These are phyloP conservation scores for Drosophila cardini DNA, from an alignment of 1,140 invertebrate species.

Conservation along the genomic window DNA sequence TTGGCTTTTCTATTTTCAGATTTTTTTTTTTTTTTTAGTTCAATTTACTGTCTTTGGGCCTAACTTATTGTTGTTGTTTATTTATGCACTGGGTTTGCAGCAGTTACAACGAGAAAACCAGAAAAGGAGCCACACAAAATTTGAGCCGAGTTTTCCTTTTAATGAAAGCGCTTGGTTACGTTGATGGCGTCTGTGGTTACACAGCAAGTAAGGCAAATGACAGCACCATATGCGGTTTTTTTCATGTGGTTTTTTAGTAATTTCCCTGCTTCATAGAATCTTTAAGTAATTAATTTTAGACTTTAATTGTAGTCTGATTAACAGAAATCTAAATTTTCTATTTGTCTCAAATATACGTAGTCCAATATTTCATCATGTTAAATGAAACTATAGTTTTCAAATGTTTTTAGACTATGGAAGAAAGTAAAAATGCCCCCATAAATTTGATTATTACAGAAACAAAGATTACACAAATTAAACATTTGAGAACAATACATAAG, in stretches of 20 bases:
- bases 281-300: too few relatives aligned
- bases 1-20: constrained; percentile 33
- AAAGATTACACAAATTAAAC: too few relatives aligned
- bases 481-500: too few relatives aligned
- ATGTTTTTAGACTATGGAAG: too few relatives aligned
- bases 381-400: too few relatives aligned
- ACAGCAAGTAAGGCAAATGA: constrained; percentile 42
- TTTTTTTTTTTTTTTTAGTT: constrained; percentile 15
- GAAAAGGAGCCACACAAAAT: constrained; percentile 29
- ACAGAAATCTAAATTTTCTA: too few relatives aligned
- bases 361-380: too few relatives aligned
- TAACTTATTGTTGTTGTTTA: constrained; percentile 60
- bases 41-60: constrained; percentile 50
- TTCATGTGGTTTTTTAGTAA: constrained; percentile 17
- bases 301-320: too few relatives aligned
- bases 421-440: too few relatives aligned
- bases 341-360: too few relatives aligned
- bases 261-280: background rate
- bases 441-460: too few relatives aligned
- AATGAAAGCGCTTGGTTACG: constrained; percentile 69
- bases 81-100: constrained; percentile 68
- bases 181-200: constrained; percentile 59
- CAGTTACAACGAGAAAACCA: constrained; percentile 27
- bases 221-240: constrained; percentile 37
- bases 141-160: constrained; percentile 69